phyloP scores from a whole-genome alignment of 1,140 invertebrate species.

The Drosophila hydei region DNA sequence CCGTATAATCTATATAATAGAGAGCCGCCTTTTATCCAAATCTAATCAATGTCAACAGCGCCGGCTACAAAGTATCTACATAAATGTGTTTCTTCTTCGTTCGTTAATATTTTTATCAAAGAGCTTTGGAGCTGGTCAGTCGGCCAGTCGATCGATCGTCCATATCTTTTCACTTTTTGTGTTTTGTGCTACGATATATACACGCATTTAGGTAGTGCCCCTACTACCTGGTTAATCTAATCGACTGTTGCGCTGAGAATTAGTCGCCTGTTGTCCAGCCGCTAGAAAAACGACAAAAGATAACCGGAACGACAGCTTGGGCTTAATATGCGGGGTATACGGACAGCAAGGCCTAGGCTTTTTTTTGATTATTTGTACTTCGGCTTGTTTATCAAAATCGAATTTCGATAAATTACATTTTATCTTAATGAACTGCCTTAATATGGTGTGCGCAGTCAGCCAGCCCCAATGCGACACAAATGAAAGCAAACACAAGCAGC shows the following conservation, averaged over 20 bases:
- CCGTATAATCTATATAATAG: constrained; percentile 73
- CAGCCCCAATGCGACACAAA: constrained; percentile 17
- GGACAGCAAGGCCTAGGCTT: constrained; percentile 12
- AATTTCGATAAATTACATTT: constrained; percentile 72
- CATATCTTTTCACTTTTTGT: constrained; percentile 24
- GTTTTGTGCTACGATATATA: constrained; percentile 40
- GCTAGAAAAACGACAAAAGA: constrained; percentile 30
- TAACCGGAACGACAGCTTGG: constrained; percentile 48
- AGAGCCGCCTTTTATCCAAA: constrained; percentile 79
- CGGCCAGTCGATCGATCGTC: constrained; percentile 13
- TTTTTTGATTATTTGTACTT: neutral
- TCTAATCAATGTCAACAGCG: constrained; percentile 62
- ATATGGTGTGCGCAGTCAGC: constrained; percentile 21
- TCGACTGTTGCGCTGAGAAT: constrained; percentile 60
- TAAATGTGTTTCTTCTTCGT: constrained; percentile 7
- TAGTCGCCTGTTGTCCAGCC: constrained; percentile 57
- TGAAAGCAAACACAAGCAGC: constrained; percentile 38
- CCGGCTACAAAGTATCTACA: constrained; percentile 5
- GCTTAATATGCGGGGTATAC: neutral
- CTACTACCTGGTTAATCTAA: constrained; percentile 64
- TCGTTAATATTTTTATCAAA: constrained; percentile 36
- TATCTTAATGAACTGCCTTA: constrained; percentile 76
- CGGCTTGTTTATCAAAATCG: constrained; percentile 44
- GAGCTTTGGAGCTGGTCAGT: constrained; percentile 22
- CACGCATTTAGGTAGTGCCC: constrained; percentile 7